phyloP scores from a whole-genome alignment of 2,797 vertebrate genomes.

The Lepilemur septentrionalis region DNA sequence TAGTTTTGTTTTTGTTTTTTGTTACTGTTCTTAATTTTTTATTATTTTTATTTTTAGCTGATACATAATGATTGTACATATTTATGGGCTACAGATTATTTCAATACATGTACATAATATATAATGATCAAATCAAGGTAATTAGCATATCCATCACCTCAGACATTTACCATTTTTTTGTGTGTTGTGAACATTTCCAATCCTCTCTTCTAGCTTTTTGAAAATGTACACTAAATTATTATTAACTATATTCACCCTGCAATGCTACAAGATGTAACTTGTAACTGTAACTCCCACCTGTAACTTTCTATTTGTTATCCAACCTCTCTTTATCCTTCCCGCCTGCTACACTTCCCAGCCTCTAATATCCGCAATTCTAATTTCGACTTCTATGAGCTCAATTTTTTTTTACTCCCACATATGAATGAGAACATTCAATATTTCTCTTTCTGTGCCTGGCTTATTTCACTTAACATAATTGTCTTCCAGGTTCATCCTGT shows the following conservation, averaged over 20 bases:
- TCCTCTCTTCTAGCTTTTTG: neutral
- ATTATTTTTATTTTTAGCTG: neutral
- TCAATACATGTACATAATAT: neutral
- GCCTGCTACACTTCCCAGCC: neutral
- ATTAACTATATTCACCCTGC: neutral
- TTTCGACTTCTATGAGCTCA: neutral
- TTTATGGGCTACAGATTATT: neutral
- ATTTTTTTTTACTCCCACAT: neutral
- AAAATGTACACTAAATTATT: neutral
- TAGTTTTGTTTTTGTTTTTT: neutral
- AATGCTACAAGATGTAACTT: neutral
- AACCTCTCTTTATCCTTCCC: neutral
- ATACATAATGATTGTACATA: neutral
- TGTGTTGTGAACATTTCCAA: neutral
- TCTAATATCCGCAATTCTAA: neutral
- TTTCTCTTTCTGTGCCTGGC: neutral
- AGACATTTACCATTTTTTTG: neutral
- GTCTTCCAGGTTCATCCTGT: neutral
- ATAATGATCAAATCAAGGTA: neutral
- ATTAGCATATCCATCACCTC: neutral
- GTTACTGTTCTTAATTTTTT: neutral
- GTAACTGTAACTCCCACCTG: too few species aligned
- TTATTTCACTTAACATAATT: neutral
- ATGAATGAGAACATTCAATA: neutral
- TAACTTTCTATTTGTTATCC: neutral